Evolutionary conservation across 1,140 invertebrate species (phyloP), one percentile per base, ranked within the genome.

Genomic region (Hermetia illucens): DNA sequence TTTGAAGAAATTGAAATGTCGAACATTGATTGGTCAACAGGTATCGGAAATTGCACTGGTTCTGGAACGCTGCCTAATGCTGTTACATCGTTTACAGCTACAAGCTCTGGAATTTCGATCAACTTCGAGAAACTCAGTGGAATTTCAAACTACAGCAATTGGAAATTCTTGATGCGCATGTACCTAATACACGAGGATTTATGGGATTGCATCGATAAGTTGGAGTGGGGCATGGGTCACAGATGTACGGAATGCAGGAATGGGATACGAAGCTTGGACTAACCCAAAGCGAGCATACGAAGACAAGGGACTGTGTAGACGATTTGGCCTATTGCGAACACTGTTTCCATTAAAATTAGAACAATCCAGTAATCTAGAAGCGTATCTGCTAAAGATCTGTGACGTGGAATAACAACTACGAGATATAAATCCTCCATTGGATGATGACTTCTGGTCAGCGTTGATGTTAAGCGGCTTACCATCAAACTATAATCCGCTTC

Each of bases 391-490:
- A 27, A 27, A 27, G 24, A 27, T 27, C 24, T 9, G 24, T 27
- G 24, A 27, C 24, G 8, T 27, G 13, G 24, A 27, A 9, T 13
- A 45, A 54, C 5, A 52, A 50, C 38, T 37, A 41, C 8, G 39
- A 47, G 13, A 39, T 40, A n/a, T n/a, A n/a, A n/a, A n/a, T n/a
- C n/a, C n/a, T n/a, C n/a, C n/a, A 10, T 40, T 47, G 9, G 51
- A 51, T 5, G 53, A 55, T 44, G 48, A 53, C 21, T 49, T 52
- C 34, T 16, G 52, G 4, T 32, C 47, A n/a, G 47, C 52, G 3
- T 27, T 55, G 9, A 51, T 53, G 39, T 34, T 56, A 39, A 55
- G 47, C 29, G 50, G 50, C 35, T 40, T 56, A 12, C 31, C 48
- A 9, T 15, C 40, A 34, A 45, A 52, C 18, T 52, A 48, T 38